phyloP scores from a whole-genome alignment of 2,888 invertebrate genomes.

The Willowsia nigromaculata region DNA sequence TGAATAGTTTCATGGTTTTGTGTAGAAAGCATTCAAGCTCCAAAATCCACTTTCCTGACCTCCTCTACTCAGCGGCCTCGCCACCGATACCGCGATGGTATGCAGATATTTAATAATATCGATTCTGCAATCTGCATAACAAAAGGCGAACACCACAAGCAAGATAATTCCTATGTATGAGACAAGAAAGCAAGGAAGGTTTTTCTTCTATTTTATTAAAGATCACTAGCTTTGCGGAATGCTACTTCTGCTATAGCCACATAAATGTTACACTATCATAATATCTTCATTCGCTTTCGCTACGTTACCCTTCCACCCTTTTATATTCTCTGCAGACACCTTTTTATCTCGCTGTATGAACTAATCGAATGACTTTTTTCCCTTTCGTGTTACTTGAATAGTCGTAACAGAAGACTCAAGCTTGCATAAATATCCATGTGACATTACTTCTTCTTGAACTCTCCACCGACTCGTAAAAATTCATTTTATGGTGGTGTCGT shows the following conservation, averaged over 20 bases:
- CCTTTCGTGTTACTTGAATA: not conserved
- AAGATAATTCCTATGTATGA: not conserved
- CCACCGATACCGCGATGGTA: not conserved
- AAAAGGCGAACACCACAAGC: not conserved
- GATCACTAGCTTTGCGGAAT: not conserved
- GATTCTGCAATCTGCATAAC: slow-evolving; percentile 55
- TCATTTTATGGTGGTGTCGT: not conserved
- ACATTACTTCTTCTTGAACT: not conserved
- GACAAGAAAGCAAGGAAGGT: not conserved
- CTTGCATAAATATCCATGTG: not conserved
- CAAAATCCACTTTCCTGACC: slow-evolving; percentile 5
- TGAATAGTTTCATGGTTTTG: too few relatives aligned
- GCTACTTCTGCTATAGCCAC: not conserved
- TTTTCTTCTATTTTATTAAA: not conserved
- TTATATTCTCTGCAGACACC: slow-evolving; percentile 45
- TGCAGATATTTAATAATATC: slow-evolving; percentile 35
- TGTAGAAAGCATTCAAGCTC: not conserved
- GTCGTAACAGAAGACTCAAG: not conserved
- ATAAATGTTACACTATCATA: not conserved
- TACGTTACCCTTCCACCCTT: slow-evolving; percentile 5
- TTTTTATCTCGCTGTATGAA: slow-evolving; percentile 8
- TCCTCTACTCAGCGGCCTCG: not conserved
- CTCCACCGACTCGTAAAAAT: slow-evolving; percentile 16
- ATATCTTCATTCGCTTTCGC: slow-evolving; percentile 29
- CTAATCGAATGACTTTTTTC: slow-evolving; percentile 29